Evolutionary conservation across 1,140 invertebrate species (phyloP), one percentile per base, ranked within the genome.

Genomic region (Eupeodes corollae): DNA sequence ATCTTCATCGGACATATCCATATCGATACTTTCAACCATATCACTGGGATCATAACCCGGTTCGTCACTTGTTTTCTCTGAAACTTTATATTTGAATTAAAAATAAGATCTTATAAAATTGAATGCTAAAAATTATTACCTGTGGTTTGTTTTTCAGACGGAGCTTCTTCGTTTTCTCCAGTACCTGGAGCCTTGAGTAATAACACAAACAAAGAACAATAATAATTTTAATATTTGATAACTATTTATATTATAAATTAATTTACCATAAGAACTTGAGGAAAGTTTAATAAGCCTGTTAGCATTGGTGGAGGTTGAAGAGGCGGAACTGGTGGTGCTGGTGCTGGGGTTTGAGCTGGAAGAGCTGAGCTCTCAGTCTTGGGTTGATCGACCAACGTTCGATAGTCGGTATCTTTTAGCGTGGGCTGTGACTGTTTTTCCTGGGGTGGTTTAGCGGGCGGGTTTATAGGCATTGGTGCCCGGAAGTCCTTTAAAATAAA

Each of bases 1-100:
- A 42, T 82, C 80, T n/a, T 83, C 80, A 51, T 83, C 80, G 16
- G 79, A 82, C 70, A 83, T 75, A 43, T 84, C 80, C 81, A 84
- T 84, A 48, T 84, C 81, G 31, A 82, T 74, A 53, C 74, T 78
- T 55, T 78, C 78, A 8, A 79, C 75, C 62, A 77, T 82, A 52
- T 80, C 79, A 37, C 65, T 53, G 3, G 57, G 55, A 59, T 69
- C 70, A 47, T 66, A 58, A 12, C 62, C 51, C 14, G 54, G 42
- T 35, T 21, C 39, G 14, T 43, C 46, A 10, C 54, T 51, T 38
- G n/a, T 26, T 30, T 26, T 37, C 3, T 8, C 21, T 26, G 21
- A 5, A 26, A 26, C 21, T 26, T 26, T 26, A 26, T 5, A 26
- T 26, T 5, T 8, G 8, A 26, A 26, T 5, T 5, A 5, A 26